These are phyloP conservation scores for Leuctra nigra DNA, from an alignment of 2,888 invertebrate genomes.

Conservation along the genomic window DNA sequence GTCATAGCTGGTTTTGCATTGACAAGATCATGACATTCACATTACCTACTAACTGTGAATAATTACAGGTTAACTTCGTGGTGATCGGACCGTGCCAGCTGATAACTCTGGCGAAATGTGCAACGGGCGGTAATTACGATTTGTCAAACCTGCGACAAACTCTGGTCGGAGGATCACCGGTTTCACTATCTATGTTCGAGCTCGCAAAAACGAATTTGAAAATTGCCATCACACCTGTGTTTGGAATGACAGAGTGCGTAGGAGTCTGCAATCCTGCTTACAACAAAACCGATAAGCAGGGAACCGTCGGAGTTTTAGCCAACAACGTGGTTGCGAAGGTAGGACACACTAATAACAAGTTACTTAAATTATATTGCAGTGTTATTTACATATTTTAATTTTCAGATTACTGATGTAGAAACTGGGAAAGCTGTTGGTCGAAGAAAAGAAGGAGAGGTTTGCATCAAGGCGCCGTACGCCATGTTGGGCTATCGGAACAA, in stretches of 20 bases:
- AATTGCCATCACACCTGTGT: not conserved
- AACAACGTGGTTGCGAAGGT: not conserved
- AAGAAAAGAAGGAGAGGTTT: constrained; percentile 13
- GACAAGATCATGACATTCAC: no score
- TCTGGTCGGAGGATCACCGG: not conserved
- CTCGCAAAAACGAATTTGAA: not conserved
- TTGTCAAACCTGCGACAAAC: not conserved
- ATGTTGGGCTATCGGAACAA: no score
- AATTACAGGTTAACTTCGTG: not conserved
- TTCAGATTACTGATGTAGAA: constrained; percentile 6
- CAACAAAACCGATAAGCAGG: constrained; percentile 43
- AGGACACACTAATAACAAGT: not conserved
- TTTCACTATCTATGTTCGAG: not conserved
- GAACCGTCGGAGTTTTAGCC: constrained; percentile 60
- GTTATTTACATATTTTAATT: no score
- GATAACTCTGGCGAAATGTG: not conserved
- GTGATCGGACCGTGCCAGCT: not conserved
- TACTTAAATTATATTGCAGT: no score
- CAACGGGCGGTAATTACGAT: not conserved
- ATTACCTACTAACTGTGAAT: no score
- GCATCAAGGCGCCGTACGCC: not conserved
- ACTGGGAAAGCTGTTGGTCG: no score
- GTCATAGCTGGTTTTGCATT: no score
- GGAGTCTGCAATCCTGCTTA: no score
- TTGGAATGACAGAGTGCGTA: not conserved